Evolutionary conservation across 2,797 vertebrate species (phyloP), one percentile per base, ranked within the genome.

Genomic region (Myotis findleyi): DNA sequence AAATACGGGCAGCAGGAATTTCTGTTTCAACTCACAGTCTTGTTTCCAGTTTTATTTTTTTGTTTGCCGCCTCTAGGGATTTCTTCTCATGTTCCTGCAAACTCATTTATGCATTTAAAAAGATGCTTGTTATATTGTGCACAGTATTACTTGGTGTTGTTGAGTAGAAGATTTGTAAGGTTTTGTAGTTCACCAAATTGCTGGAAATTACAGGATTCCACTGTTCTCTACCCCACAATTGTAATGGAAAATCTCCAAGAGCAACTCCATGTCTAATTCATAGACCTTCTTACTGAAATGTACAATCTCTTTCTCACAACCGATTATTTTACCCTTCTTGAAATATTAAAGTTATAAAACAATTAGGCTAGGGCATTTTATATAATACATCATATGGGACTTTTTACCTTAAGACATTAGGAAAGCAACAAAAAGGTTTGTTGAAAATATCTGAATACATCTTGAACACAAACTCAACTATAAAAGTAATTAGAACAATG

Each of bases 21-120:
- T 83, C n/a, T 91, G 5, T 76, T 75, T 76, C 23, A 91, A 49
- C 0, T 18, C 23, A 5, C 41, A 33, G 0, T 2, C 51, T 59
- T 69, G 2, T 21, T 88, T 51, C 33, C 14, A 73, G 33, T 7
- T 23, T 25, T 30, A 33, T 49, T 72, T 18, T 66, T 59, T 59
- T 73, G 2, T 75, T 80, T 86, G 4, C 55, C 59, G 30, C 21
- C 53, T 94, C 59, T 44, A 44, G 73, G 7, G 6, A 12, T 57
- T 79, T 82, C 68, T 69, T 41, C 20, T 72, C 69, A 47, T 13
- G n/a, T 68, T 71, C 38, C 21, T 49, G 20, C 18, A 80, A 73
- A 94, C 20, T 83, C 3, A 53, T 47, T 72, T 89, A 66, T 62
- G 18, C 36, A 51, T 55, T 86, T 72, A 92, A 93, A 81, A 72